Base-by-base conservation (phyloP, 2,888 invertebrate species). In the Serrognathus titanus region DNA sequence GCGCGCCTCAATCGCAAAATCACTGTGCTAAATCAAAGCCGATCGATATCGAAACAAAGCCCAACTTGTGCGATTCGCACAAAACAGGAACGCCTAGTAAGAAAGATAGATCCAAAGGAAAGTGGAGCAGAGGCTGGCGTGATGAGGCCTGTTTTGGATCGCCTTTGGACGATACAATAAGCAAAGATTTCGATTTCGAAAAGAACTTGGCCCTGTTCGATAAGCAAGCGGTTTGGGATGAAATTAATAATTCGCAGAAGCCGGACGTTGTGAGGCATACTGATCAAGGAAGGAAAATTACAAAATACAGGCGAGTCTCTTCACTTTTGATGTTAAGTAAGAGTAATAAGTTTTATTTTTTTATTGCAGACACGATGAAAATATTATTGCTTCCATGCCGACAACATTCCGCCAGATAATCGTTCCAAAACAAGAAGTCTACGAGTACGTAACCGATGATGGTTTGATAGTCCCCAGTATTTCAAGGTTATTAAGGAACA, bases 141-240 rank as follows among this genome's bases (percentile, higher is more conserved):
- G 86, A 89, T 75, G 89, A 90, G 73, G 87, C 88, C 54, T 90
- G 90, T 73, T 92, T 92, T 78, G 91, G 89, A 31, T 83, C 83
- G 4, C 86, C 88, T 41, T 79, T 86, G 8, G 88, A 88, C 63
- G 83, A 85, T 53, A 82, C 82, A 51, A 75, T 86, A 51, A 81
- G 79, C 64, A 83, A 88, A 72, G 95, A 96, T 69, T 96, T 96
- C 80, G 95, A 96, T 81, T 95, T 96, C 82, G 95, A 96, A 74
- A 93, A 92, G 63, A 96, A 95, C 80, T 81, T 95, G 53, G 94
- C 94, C 16, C 80, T 96, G 48, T 96, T 96, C 78, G 89, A 95
- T 78, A 95, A 95, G 78, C 79, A 85, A 78, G 89, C 89, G 20
- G 82, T 90, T 48, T 90, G 88, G 85, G 85, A 90, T 69, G 85